Percentiles rank a stretch among this genome's conserved stretches.
phyloP scores from a whole-genome alignment of 2,113 vertebrate species.

The Micromys minutus region DNA sequence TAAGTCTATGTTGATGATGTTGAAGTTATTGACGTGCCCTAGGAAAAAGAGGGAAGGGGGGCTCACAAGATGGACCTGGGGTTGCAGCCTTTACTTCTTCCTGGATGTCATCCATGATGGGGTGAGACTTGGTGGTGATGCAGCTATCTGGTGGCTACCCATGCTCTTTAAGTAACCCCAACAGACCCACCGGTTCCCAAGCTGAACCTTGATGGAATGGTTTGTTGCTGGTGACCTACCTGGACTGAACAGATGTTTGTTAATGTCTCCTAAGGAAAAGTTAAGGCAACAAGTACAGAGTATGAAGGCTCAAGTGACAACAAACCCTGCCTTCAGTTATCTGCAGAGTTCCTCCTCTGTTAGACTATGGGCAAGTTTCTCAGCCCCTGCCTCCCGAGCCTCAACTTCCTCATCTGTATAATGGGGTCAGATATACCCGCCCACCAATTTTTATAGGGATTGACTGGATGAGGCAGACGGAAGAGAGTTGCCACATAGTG shows the following conservation, averaged over 20 bases:
- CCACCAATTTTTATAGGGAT: neutral
- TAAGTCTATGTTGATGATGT: neutral
- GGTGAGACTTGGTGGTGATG: neutral
- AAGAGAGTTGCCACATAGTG: neutral
- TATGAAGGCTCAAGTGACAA: neutral
- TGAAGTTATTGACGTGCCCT: too few species aligned
- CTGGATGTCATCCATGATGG: neutral
- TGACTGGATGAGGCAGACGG: neutral
- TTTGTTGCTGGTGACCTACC: neutral
- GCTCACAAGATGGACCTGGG: too few species aligned
- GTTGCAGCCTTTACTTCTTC: neutral
- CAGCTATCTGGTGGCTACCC: neutral
- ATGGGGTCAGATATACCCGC: too few species aligned
- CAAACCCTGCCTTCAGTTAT: too few species aligned
- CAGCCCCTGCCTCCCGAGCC: neutral
- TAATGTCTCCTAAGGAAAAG: neutral
- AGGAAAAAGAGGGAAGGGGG: too few species aligned
- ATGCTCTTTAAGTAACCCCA: neutral
- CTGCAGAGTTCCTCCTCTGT: neutral
- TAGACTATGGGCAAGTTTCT: neutral
- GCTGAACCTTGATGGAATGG: neutral
- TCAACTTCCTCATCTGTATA: neutral
- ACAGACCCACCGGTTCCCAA: neutral
- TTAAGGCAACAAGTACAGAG: neutral
- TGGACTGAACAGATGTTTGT: neutral